phyloP scores from a whole-genome alignment of 2,888 invertebrate species.

The Hirtodrosophila cameraria region DNA sequence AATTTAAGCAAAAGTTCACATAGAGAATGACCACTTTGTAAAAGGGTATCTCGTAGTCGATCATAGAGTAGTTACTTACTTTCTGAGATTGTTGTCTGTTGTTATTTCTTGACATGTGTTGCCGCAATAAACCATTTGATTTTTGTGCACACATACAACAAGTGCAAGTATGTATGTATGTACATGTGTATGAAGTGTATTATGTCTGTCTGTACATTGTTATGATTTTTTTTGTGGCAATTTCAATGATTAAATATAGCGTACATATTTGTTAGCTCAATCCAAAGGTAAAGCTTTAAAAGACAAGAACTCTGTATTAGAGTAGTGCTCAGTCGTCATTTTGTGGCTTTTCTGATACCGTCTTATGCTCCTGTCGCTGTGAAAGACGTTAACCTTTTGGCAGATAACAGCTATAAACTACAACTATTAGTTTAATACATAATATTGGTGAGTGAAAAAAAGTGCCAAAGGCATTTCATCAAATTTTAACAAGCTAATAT shows the following conservation, averaged over 20 bases:
- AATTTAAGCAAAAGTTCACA: too few species aligned
- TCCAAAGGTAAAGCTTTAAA: constrained; percentile 45
- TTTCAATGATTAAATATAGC: constrained; percentile 54
- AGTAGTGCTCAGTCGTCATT: constrained; percentile 26
- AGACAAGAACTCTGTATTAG: constrained; percentile 16
- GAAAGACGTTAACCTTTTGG: constrained; percentile 13
- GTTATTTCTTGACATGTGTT: constrained; percentile 65
- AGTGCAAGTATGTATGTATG: constrained; percentile 12
- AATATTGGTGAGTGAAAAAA: too few species aligned
- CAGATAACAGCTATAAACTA: constrained; percentile 19
- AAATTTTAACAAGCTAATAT: too few species aligned
- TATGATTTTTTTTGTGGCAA: constrained; percentile 60
- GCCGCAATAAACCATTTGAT: constrained; percentile 64
- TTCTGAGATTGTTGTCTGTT: constrained; percentile 33
- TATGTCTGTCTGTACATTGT: constrained; percentile 37
- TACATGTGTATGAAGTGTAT: constrained; percentile 27
- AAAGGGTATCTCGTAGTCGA: constrained; percentile 11
- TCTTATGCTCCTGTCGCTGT: constrained; percentile 9
- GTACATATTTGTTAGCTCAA: constrained; percentile 42
- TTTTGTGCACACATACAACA: constrained; percentile 37
- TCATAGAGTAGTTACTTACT: background rate
- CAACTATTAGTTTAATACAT: too few species aligned
- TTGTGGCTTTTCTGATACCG: constrained; percentile 54
- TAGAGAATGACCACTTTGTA: too few species aligned
- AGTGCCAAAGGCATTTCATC: too few species aligned